Base-by-base conservation (phyloP, 2,888 invertebrate genomes). In the Arenicola marina region DNA sequence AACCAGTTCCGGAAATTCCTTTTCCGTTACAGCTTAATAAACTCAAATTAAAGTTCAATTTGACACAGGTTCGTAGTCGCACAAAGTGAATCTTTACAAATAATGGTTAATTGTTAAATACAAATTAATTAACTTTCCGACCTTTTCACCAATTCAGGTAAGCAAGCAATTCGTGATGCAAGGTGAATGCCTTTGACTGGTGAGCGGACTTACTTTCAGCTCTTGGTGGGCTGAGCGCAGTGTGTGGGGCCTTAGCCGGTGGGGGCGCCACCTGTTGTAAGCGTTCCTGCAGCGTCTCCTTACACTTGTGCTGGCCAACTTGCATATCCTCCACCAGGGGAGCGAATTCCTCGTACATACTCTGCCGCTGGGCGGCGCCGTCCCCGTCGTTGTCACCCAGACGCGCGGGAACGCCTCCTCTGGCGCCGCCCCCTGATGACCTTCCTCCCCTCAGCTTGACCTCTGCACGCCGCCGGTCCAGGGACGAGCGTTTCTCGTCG, bases 241-340 rank as follows among this genome's bases (percentile, higher is more conserved):
- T 61, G 48, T 57, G n/a, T 2, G 63, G 61, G 24, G 63, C 51
- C 34, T 66, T 64, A 4, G 46, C 59, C 7, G 63, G 66, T 21
- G 69, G 61, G 11, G 71, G 71, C 18, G 69, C 71, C 18, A 71
- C 70, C 43, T 43, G 45, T 31, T 70, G 56, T 21, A 71, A 26
- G 24, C 56, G 56, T 28, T 65, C 64, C 44, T 61, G 59, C 28
- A 70, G 56, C 38, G 29, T 65, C 34, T 56, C 67, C 46, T 56
- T 59, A 34, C 57, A 51, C 56, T 55, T 55, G 48, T 56, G 33
- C 45, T 63, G 56, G 15, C 51, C 61, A 26, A 55, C 43, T 32
- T 57, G 56, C 38, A 65, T 59, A 26, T 61, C 63, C 46, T 66
- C 63, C 61, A 68, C 61, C 24, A 66, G 54, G 2, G 66, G 58